Percentiles rank a stretch among this genome's conserved stretches.
Evolutionary conservation across 2,888 invertebrate species (phyloP).

Genomic region (Sympetrum striolatum): DNA sequence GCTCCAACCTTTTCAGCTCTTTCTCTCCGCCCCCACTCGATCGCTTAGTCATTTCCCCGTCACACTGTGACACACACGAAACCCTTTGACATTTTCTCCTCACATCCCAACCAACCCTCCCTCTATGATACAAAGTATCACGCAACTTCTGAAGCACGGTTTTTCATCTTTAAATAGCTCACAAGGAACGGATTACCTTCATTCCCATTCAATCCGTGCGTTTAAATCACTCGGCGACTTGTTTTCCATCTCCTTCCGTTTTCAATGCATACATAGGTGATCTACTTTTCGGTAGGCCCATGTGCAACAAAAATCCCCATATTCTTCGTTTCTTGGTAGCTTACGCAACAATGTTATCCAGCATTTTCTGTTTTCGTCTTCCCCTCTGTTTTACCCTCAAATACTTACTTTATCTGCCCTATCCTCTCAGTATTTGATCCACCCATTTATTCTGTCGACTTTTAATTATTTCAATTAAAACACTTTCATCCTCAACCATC

Average conservation of each 20-base stretch:
- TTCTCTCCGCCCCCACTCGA: neutral
- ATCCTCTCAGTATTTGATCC: no score
- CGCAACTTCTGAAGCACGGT: neutral
- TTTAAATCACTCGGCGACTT: neutral
- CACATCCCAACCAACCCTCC: neutral
- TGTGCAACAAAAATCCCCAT: no score
- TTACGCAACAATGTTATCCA: no score
- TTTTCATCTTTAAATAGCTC: neutral
- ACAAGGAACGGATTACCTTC: neutral
- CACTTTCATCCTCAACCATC: no score
- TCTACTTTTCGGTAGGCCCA: no score
- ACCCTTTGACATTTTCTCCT: conserved; percentile 5
- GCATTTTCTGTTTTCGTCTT: no score
- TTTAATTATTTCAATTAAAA: no score
- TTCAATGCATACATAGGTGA: no score
- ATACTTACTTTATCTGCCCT: no score
- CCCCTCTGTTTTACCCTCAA: no score
- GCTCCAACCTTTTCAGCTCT: neutral
- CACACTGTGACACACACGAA: neutral
- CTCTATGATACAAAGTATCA: neutral
- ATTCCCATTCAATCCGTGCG: neutral
- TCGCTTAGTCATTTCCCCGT: conserved; percentile 32
- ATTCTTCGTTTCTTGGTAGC: no score
- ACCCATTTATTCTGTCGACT: no score
- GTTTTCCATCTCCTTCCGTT: neutral